These are phyloP conservation scores for Schizothorax lantsangensis DNA, from an alignment of 2,797 vertebrate genomes.

Conservation along the genomic window DNA sequence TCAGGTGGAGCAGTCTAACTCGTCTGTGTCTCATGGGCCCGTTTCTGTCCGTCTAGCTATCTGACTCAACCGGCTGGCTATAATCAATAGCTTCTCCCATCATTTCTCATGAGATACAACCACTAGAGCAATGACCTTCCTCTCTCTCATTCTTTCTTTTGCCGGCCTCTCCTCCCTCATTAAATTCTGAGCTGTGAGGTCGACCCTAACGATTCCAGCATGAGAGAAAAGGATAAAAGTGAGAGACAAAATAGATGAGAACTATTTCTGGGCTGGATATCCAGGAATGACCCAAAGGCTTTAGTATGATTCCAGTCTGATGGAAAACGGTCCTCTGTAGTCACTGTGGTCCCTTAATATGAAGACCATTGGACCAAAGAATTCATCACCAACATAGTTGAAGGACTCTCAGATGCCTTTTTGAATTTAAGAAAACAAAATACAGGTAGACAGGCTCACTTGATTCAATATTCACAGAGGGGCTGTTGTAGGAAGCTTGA, in stretches of 20 bases:
- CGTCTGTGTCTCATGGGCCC: constrained; percentile 30
- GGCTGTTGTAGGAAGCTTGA: neutral
- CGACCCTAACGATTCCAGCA: constrained; percentile 46
- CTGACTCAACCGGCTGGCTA: constrained; percentile 69
- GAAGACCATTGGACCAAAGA: constrained; percentile 28
- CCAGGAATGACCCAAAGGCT: constrained; percentile 46
- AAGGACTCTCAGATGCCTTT: constrained; percentile 16
- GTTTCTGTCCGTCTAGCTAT: constrained; percentile 40
- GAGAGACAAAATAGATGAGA: constrained; percentile 44
- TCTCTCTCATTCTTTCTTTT: constrained; percentile 45
- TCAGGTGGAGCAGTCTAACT: constrained; percentile 37
- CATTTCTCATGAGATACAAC: constrained; percentile 61
- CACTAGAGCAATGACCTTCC: constrained; percentile 57
- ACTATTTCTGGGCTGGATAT: constrained; percentile 45
- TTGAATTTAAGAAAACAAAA: constrained; percentile 18
- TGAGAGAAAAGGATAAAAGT: constrained; percentile 50
- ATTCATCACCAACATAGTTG: constrained; percentile 27
- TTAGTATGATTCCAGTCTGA: constrained; percentile 40
- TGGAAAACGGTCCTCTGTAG: constrained; percentile 41
- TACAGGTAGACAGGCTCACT: constrained; percentile 6
- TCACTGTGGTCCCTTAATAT: constrained; percentile 22
- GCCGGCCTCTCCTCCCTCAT: constrained; percentile 50
- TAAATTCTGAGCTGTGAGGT: constrained; percentile 50
- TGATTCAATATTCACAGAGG: neutral
- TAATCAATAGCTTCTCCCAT: constrained; percentile 74